These are phyloP conservation scores for Pseudachorutes palmiensis DNA, from an alignment of 1,140 invertebrate genomes.

Conservation along the genomic window DNA sequence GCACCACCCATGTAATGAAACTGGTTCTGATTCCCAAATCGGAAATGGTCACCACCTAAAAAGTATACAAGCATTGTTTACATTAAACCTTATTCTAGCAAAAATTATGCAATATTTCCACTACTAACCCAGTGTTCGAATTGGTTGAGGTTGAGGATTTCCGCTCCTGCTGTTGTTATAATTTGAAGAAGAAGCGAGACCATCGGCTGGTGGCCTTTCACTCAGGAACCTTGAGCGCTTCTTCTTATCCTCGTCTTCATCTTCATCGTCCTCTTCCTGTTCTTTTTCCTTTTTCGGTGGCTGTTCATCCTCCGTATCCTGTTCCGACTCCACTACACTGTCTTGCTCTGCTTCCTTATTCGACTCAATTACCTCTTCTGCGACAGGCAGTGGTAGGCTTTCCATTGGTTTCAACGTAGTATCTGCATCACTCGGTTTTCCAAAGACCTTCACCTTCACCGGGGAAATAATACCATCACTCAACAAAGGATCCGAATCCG, in stretches of 20 bases:
- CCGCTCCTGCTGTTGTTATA: neutral
- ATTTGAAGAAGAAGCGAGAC: neutral
- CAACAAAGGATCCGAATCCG: neutral
- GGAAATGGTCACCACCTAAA: neutral
- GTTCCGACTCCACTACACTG: neutral
- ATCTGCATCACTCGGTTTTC: neutral
- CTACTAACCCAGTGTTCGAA: neutral
- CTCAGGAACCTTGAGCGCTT: conserved; percentile 1
- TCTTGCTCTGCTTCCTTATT: neutral
- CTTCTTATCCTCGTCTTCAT: neutral
- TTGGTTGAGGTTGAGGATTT: conserved; percentile 2
- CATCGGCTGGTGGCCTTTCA: neutral
- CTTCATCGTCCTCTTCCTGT: neutral
- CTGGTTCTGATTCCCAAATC: conserved; percentile 1
- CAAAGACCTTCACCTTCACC: neutral
- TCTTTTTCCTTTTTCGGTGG: neutral
- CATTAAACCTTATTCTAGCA: neutral
- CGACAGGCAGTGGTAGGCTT: neutral
- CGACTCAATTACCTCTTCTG: neutral
- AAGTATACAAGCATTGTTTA: neutral
- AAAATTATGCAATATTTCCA: neutral
- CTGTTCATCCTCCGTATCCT: neutral
- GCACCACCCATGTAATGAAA: neutral
- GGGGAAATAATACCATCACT: neutral
- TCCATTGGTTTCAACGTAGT: neutral